These are phyloP conservation scores for Girardia tigrina DNA, from an alignment of 2,888 invertebrate species.

Conservation along the genomic window DNA sequence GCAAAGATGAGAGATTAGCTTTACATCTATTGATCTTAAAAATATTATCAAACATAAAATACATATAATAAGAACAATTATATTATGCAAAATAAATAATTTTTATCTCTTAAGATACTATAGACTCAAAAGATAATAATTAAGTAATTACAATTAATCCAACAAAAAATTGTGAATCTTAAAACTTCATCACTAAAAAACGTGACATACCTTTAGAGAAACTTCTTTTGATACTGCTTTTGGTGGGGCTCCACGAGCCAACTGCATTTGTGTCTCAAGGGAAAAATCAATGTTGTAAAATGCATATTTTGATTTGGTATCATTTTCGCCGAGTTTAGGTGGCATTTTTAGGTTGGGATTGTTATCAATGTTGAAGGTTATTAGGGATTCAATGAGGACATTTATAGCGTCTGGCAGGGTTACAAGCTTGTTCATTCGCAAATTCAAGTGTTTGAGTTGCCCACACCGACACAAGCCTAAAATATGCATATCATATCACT, in stretches of 20 bases:
- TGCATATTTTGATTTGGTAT: slow-evolving; percentile 58
- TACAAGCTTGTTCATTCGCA: slow-evolving; percentile 80
- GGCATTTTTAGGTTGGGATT: slow-evolving; percentile 36
- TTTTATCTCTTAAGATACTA: background rate
- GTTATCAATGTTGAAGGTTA: slow-evolving; percentile 41
- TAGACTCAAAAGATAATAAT: background rate
- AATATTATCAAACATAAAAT: too few species aligned
- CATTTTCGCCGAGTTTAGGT: slow-evolving; percentile 53
- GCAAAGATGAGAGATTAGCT: too few species aligned
- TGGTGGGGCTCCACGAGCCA: slow-evolving; percentile 72
- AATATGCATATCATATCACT: slow-evolving; percentile 20
- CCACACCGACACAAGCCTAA: slow-evolving; percentile 62
- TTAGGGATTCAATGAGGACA: slow-evolving; percentile 56
- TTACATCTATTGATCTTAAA: too few species aligned
- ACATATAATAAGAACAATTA: too few species aligned
- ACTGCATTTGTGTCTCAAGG: slow-evolving; percentile 74
- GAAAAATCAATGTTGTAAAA: slow-evolving; percentile 99
- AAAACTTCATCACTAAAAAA: too few species aligned
- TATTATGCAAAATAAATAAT: too few species aligned
- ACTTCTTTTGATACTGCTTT: slow-evolving; percentile 53
- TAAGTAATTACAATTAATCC: too few species aligned
- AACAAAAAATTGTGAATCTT: too few species aligned
- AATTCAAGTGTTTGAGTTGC: slow-evolving; percentile 69
- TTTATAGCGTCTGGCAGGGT: slow-evolving; percentile 94
- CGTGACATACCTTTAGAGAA: slow-evolving; percentile 27